Percentiles rank a stretch among this genome's conserved stretches.
Evolutionary conservation across 1,140 invertebrate species (phyloP).

Genomic region (Drosophila pseudoobscura): DNA sequence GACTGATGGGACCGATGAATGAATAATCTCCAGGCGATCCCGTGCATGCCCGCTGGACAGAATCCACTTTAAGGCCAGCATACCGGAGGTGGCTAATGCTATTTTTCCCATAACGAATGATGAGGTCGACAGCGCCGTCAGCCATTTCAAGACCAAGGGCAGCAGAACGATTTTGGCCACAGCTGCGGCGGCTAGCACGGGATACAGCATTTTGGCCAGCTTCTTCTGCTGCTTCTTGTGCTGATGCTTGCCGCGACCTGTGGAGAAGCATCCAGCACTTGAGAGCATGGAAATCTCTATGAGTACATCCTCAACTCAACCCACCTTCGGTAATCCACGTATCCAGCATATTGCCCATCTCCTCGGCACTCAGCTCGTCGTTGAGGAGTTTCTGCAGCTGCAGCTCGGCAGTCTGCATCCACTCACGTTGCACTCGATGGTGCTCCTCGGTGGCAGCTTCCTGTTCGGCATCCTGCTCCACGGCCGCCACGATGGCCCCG

Average conservation of each 20-base stretch:
- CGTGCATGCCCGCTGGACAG: conserved; percentile 44
- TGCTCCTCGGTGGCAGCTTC: conserved; percentile 28
- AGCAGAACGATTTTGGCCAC: conserved; percentile 86
- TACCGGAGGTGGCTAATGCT: conserved; percentile 82
- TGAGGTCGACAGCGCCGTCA: conserved; percentile 86
- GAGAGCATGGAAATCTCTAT: too few species aligned
- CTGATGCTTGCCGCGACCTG: conserved; percentile 66
- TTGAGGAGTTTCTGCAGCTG: conserved; percentile 50
- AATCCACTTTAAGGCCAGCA: conserved; percentile 83
- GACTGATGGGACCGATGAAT: conserved; percentile 50
- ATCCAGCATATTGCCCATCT: conserved; percentile 41
- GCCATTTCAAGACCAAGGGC: conserved; percentile 86
- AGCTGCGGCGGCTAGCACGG: conserved; percentile 86
- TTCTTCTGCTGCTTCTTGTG: conserved; percentile 60
- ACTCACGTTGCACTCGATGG: conserved; percentile 34
- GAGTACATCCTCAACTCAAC: neutral
- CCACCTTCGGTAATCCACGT: conserved; percentile 56
- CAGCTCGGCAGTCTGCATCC: conserved; percentile 46
- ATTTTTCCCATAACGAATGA: conserved; percentile 86
- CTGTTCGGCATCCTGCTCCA: conserved; percentile 59
- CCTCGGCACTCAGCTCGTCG: conserved; percentile 33
- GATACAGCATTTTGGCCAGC: conserved; percentile 76
- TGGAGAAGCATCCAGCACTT: neutral
- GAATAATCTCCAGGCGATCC: conserved; percentile 71
- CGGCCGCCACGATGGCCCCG: conserved; percentile 68